These are phyloP conservation scores for Sparus aurata DNA, from an alignment of 2,797 vertebrate genomes.

Conservation along the genomic window DNA sequence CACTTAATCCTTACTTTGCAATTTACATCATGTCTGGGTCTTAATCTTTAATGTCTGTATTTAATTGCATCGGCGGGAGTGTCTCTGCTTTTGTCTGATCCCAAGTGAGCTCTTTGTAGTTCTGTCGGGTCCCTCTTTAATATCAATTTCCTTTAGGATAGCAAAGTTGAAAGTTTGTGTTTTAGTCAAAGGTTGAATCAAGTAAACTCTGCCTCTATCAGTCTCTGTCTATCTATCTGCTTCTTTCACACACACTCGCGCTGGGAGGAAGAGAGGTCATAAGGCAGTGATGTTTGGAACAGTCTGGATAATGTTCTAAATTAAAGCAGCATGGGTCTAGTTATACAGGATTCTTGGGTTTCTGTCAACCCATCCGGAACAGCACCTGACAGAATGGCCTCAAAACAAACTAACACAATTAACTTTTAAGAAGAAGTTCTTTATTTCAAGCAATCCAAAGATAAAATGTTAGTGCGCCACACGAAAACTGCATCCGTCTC, in stretches of 20 bases:
- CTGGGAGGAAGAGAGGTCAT: constrained; percentile 47
- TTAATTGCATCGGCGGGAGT: constrained; percentile 34
- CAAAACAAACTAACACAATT: constrained; percentile 44
- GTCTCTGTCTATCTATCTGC: constrained; percentile 1
- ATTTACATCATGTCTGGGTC: constrained; percentile 30
- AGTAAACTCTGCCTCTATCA: constrained; percentile 4
- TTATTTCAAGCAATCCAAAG: constrained; percentile 27
- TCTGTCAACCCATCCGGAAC: constrained; percentile 27
- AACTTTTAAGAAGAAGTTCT: constrained; percentile 17
- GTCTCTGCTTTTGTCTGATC: constrained; percentile 38
- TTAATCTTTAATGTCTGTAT: constrained; percentile 48
- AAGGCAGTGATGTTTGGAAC: constrained; percentile 47
- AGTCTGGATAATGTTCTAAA: constrained; percentile 58
- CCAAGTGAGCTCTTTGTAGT: constrained; percentile 34
- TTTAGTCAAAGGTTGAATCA: constrained; percentile 44
- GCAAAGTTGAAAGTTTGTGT: constrained; percentile 55
- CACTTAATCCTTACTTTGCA: constrained; percentile 33
- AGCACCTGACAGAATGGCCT: constrained; percentile 50
- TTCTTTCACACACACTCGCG: not conserved
- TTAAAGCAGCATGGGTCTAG: constrained; percentile 66
- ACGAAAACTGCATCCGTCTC: constrained; percentile 11
- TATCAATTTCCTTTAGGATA: constrained; percentile 56
- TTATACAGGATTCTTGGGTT: constrained; percentile 53
- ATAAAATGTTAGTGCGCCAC: not conserved
- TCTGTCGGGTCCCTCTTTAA: constrained; percentile 33